These are phyloP conservation scores for Protonibea diacanthus DNA, from an alignment of 2,797 vertebrate species.

Conservation along the genomic window DNA sequence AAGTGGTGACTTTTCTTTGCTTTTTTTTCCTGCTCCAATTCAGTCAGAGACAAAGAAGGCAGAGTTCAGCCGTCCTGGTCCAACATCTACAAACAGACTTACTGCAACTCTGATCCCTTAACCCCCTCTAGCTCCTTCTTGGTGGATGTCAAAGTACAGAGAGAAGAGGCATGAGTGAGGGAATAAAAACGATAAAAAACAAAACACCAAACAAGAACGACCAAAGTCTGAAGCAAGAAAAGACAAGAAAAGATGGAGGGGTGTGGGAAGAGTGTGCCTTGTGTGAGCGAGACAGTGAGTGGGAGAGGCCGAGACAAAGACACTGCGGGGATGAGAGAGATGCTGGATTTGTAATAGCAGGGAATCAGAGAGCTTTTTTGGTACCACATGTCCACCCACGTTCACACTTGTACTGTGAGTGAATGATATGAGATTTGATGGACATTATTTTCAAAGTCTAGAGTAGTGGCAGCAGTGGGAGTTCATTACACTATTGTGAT, in stretches of 20 bases:
- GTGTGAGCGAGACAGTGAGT: conserved; percentile 68
- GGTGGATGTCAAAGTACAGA: conserved; percentile 14
- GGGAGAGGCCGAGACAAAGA: conserved; percentile 68
- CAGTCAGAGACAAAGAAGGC: not conserved
- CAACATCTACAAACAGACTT: conserved; percentile 24
- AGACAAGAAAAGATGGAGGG: conserved; percentile 47
- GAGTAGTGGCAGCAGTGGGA: conserved; percentile 22
- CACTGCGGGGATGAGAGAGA: conserved; percentile 58
- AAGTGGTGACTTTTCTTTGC: not conserved
- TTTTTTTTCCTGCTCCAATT: not conserved
- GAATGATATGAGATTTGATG: conserved; percentile 56
- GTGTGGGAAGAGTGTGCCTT: conserved; percentile 53
- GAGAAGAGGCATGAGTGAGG: conserved; percentile 14
- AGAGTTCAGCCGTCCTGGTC: conserved; percentile 8
- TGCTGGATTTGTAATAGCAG: conserved; percentile 56
- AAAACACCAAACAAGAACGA: not conserved
- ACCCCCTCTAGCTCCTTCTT: not conserved
- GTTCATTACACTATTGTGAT: conserved; percentile 17
- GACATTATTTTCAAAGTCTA: conserved; percentile 47
- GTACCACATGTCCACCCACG: conserved; percentile 67
- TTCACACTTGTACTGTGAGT: conserved; percentile 48
- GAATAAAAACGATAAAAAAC: not conserved
- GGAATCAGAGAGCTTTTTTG: conserved; percentile 41
- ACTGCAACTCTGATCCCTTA: conserved; percentile 10
- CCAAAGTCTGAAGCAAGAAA: conserved; percentile 20